Base-by-base conservation (phyloP, 37 sponge, comb jelly and placozoan genomes). In the Oopsacas minuta region DNA sequence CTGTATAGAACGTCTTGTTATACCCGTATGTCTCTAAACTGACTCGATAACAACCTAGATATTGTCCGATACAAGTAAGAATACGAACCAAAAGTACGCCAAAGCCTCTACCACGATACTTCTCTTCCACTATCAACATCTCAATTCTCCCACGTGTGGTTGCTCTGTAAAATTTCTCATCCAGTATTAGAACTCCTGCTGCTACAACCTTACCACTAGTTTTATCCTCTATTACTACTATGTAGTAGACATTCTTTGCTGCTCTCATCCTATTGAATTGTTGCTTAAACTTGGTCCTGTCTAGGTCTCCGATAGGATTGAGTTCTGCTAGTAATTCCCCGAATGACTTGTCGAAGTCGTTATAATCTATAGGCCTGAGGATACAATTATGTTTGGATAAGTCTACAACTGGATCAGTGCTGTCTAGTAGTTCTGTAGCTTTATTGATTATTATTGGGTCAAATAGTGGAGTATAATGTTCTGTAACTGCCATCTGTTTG, bases 91-190 rank as follows among this genome's bases (percentile, higher is more conserved):
- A 3, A 7, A 61, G 22, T 25, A 12, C 75, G 20, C 75, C 75
- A n/a, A 61, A 61, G 3, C 75, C 75, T 61, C 75, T 61, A 25
- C 75, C 75, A 32, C 75, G 7, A 34, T 61, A n/a, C 75, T 61
- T 61, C 75, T n/a, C 75, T 25, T 61, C 75, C 75, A 61, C 75
- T 7, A 61, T 61, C 75, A 61, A n/a, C 75, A 61, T 61, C 22
- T 61, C 75, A 25, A 61, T 61, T n/a, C 75, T 61, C 75, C 75
- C 75, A 34, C 75, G 75, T 25, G 75, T 5, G 22, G 3, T n/a
- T 3, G 75, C 20, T n/a, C 75, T 61, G 75, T 61, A 61, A 34
- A 61, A 61, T 34, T 61, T 61, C 17, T 3, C 1, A 5, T 61
- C 75, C 75, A 61, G 22, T 61, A 61, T 61, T 34, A 61, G 75